A percentile compares a stretch with the other conserved stretches of the same genome.
Conservation (phyloP, 2,888 invertebrate genomes). For the Volucella bombylans region DNA sequence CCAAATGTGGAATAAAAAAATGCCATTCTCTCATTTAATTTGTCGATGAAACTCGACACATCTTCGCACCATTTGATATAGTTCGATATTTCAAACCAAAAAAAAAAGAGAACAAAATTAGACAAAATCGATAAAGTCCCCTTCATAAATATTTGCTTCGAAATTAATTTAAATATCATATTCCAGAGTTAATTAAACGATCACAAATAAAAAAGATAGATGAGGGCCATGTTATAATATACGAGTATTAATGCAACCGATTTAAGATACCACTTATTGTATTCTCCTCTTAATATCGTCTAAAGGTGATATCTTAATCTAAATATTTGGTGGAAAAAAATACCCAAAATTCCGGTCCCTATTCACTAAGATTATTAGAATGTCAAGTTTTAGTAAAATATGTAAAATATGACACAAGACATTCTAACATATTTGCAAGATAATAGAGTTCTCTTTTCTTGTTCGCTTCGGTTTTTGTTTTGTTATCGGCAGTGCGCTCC, state of each 20-base stretch:
- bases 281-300: slow-evolving; percentile 3
- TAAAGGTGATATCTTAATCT: slow-evolving; percentile 14
- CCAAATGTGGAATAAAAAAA: too few species aligned
- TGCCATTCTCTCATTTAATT: too few species aligned
- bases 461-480: neutral
- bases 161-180: slow-evolving; percentile 43
- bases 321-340: neutral
- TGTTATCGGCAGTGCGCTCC: neutral
- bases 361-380: slow-evolving; percentile 11
- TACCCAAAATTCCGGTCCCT: slow-evolving; percentile 2
- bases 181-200: slow-evolving; percentile 50
- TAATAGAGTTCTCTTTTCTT: neutral
- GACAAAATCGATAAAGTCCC: neutral
- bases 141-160: slow-evolving; percentile 43
- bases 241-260: slow-evolving; percentile 7
- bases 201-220: slow-evolving; percentile 49
- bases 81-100: too few species aligned
- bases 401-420: slow-evolving; percentile 6
- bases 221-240: slow-evolving; percentile 27
- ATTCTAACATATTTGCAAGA: slow-evolving; percentile 5
- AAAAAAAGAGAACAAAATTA: too few species aligned
- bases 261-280: slow-evolving; percentile 15
- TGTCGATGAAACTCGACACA: too few species aligned
- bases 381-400: slow-evolving; percentile 14
- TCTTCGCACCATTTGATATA: too few species aligned